Percentiles rank a stretch among this genome's conserved stretches.
These are phyloP conservation scores for Podarcis raffonei DNA, from an alignment of 2,113 vertebrate species.

Conservation along the genomic window DNA sequence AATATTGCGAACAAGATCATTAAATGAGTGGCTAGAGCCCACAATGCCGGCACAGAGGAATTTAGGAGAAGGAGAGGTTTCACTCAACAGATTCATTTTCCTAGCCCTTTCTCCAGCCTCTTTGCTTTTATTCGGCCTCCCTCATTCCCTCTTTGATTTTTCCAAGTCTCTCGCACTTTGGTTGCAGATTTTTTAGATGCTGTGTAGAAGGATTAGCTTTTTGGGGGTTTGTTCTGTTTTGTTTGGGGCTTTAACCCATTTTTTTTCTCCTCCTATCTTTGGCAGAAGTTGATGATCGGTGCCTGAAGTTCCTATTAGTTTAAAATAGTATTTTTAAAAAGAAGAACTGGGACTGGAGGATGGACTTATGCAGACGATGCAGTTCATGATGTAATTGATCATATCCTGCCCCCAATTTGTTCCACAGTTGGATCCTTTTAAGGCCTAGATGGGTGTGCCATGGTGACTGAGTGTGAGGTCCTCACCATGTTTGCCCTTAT, in stretches of 20 bases:
- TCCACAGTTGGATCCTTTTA: background rate
- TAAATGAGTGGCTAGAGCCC: background rate
- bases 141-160: constrained; percentile 28
- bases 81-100: background rate
- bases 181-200: background rate
- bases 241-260: background rate
- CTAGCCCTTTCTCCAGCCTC: background rate
- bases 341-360: background rate
- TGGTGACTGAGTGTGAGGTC: background rate
- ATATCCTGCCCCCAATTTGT: background rate
- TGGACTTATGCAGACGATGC: background rate
- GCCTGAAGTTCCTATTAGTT: rapidly evolving
- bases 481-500: no score
- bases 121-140: background rate
- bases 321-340: background rate
- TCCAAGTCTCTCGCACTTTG: constrained; percentile 56
- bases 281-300: background rate
- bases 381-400: background rate
- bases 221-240: background rate
- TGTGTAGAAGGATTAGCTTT: background rate
- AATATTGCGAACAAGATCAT: constrained; percentile 9
- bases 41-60: rapidly evolving
- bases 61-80: background rate
- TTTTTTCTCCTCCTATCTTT: background rate
- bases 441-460: background rate